phyloP scores from a whole-genome alignment of 2,113 vertebrate genomes.

The Morone chrysops region DNA sequence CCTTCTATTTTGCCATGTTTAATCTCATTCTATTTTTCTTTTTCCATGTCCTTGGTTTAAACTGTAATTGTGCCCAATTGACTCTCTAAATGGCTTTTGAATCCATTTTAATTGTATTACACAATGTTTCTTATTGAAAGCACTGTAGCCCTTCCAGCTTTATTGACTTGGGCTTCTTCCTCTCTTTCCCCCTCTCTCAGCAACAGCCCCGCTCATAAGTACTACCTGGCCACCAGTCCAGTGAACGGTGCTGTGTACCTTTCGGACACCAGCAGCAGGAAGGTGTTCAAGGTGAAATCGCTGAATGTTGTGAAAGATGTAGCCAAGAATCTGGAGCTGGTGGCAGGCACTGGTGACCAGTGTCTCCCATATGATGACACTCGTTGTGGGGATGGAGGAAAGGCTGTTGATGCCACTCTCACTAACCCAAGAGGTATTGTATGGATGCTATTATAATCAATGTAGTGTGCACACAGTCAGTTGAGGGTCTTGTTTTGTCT shows the following conservation, averaged over 20 bases:
- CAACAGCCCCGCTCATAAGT: constrained; percentile 96
- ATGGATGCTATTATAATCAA: constrained; percentile 18
- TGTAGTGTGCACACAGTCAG: neutral
- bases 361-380: constrained; percentile 97
- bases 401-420: constrained; percentile 93
- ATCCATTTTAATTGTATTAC: constrained; percentile 77
- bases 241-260: constrained; percentile 93
- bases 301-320: constrained; percentile 91
- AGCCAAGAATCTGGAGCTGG: constrained; percentile 94
- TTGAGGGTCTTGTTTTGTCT: neutral
- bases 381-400: constrained; percentile 97
- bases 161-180: constrained; percentile 61
- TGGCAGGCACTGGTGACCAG: constrained; percentile 97
- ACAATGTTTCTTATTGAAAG: constrained; percentile 70
- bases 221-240: constrained; percentile 95
- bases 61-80: constrained; percentile 68
- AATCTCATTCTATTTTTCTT: constrained; percentile 67
- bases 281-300: constrained; percentile 95
- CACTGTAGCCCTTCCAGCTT: constrained; percentile 48
- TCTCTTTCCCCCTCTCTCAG: constrained; percentile 75
- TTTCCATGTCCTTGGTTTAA: constrained; percentile 64
- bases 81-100: constrained; percentile 72
- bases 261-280: constrained; percentile 96
- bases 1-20: constrained; percentile 63
- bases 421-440: constrained; percentile 95